Percentiles rank a stretch among this genome's conserved stretches.
phyloP scores from a whole-genome alignment of 2,113 vertebrate genomes.

The Chamaea fasciata region DNA sequence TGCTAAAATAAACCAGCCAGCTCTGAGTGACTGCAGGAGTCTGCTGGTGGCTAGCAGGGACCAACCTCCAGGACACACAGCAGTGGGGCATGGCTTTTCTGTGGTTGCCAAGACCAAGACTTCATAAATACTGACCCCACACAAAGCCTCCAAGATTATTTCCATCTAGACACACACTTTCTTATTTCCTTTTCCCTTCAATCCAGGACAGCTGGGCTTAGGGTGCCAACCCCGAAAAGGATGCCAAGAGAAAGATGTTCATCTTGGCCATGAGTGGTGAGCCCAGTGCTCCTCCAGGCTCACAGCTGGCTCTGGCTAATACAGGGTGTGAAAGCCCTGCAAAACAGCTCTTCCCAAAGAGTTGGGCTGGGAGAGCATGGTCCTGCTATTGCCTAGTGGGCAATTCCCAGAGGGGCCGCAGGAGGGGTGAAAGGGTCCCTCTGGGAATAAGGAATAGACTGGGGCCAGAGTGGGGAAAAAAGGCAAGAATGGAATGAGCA shows the following conservation, averaged over 20 bases:
- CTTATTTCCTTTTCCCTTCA: background rate
- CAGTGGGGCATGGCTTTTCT: background rate
- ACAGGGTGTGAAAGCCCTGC: background rate
- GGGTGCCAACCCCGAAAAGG: background rate
- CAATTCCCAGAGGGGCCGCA: background rate
- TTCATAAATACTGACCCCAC: background rate
- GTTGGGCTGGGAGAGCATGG: accelerated
- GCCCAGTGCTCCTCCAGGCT: background rate
- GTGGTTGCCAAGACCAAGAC: background rate
- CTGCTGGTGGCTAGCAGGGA: background rate
- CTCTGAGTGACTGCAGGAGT: background rate
- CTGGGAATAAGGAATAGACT: background rate
- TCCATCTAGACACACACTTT: background rate
- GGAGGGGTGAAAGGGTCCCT: background rate
- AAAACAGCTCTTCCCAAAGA: background rate
- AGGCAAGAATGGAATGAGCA: background rate
- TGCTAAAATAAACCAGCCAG: background rate
- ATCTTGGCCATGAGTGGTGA: background rate
- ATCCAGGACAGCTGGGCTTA: background rate
- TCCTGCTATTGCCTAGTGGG: background rate
- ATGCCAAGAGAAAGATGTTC: background rate
- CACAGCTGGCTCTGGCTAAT: background rate
- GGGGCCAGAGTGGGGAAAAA: background rate
- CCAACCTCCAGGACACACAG: background rate
- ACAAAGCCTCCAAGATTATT: background rate